Percentiles rank a stretch among this genome's conserved stretches.
Conservation (phyloP, 2,888 invertebrate genomes). For the Diplolepis rosae region DNA sequence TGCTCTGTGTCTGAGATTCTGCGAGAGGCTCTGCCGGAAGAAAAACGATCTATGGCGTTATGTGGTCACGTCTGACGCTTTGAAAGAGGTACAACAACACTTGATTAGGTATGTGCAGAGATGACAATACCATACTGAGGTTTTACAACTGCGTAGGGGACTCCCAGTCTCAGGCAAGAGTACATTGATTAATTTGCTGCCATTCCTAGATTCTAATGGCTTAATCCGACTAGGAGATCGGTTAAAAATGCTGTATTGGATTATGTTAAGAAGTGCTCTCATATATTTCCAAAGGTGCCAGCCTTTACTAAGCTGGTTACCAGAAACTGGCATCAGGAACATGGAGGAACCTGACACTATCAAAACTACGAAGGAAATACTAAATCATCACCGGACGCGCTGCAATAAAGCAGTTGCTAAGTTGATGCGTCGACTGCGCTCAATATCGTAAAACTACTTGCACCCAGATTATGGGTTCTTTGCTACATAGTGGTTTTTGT, state of each 20-base stretch:
- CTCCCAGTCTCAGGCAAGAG: too few relatives aligned
- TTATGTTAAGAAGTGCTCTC: background rate
- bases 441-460: background rate
- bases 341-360: too few relatives aligned
- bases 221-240: background rate
- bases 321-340: background rate
- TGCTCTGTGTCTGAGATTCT: background rate
- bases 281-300: background rate
- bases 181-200: background rate
- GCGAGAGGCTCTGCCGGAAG: background rate
- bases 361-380: background rate
- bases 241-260: background rate
- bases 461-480: background rate
- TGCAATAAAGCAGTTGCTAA: background rate
- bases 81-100: background rate
- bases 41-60: background rate
- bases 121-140: background rate
- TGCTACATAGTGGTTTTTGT: background rate
- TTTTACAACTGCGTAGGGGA: background rate
- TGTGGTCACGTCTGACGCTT: background rate
- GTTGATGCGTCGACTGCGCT: background rate
- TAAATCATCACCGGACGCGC: background rate
- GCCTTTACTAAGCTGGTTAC: background rate
- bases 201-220: background rate
- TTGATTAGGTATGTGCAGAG: background rate